phyloP scores from a whole-genome alignment of 2,797 vertebrate species.

The Austrolebias charrua region DNA sequence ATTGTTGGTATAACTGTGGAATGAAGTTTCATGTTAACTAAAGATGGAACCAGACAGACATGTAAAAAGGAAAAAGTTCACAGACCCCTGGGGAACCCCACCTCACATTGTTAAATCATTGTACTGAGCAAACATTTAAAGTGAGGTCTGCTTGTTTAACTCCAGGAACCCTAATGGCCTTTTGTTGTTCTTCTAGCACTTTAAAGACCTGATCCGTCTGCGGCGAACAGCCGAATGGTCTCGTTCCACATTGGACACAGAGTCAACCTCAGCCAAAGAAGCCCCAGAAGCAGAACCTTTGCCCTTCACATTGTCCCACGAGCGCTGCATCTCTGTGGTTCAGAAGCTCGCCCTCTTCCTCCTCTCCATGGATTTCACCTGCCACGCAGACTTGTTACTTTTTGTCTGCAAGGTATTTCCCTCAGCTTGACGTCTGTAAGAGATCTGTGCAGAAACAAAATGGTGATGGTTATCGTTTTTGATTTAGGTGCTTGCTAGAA shows the following conservation, averaged over 20 bases:
- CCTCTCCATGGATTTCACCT: slow-evolving; percentile 99
- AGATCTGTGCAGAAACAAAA: neutral
- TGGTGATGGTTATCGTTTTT: neutral
- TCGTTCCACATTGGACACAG: slow-evolving; percentile 91
- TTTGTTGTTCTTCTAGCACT: slow-evolving; percentile 81
- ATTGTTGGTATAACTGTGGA: too few species aligned
- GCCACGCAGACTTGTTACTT: slow-evolving; percentile 95
- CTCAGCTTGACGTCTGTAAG: neutral
- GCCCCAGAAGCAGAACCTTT: slow-evolving; percentile 92
- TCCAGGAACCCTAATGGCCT: neutral
- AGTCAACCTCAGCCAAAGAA: slow-evolving; percentile 91
- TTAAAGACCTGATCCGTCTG: slow-evolving; percentile 97
- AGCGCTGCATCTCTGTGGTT: slow-evolving; percentile 96
- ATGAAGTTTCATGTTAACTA: too few species aligned
- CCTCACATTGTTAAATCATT: too few species aligned
- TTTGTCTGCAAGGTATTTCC: slow-evolving; percentile 94
- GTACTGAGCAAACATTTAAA: too few species aligned
- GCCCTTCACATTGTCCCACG: slow-evolving; percentile 95
- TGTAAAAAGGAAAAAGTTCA: too few species aligned
- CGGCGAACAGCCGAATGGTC: slow-evolving; percentile 97
- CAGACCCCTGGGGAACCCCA: too few species aligned
- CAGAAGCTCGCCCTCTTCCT: slow-evolving; percentile 97
- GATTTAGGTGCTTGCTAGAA: slow-evolving; percentile 91
- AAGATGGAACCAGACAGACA: too few species aligned
- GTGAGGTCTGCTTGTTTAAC: neutral